These are phyloP conservation scores for Agrotis clavis DNA, from an alignment of 2,888 invertebrate species.

Conservation along the genomic window DNA sequence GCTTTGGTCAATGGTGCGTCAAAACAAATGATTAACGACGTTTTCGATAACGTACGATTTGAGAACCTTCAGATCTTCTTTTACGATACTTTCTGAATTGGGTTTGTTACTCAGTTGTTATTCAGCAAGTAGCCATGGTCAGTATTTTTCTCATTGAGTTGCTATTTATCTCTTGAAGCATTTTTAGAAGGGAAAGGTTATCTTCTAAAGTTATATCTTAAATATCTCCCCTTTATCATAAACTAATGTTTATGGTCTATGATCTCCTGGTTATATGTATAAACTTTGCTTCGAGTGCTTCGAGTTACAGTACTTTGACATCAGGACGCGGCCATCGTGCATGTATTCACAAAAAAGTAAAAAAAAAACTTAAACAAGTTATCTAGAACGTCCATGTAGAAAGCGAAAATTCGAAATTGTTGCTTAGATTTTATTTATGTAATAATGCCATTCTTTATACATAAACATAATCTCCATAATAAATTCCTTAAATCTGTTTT, in stretches of 20 bases:
- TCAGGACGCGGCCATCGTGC: background rate
- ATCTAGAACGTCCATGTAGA: constrained; percentile 20
- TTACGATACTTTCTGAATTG: background rate
- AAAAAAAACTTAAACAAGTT: background rate
- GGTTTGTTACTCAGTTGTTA: background rate
- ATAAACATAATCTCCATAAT: background rate
- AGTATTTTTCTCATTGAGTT: background rate
- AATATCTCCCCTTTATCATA: background rate
- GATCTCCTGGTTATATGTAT: no score
- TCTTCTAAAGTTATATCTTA: no score
- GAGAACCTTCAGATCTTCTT: background rate
- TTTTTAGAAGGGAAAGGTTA: background rate
- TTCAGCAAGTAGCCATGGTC: background rate
- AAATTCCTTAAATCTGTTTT: background rate
- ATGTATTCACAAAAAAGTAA: background rate
- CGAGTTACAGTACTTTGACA: background rate
- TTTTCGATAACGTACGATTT: constrained; percentile 27
- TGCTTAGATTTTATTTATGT: constrained; percentile 31
- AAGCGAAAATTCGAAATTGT: constrained; percentile 33
- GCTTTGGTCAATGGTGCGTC: constrained; percentile 20
- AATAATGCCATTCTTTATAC: constrained; percentile 32
- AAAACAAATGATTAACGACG: constrained; percentile 27
- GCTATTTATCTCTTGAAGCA: background rate
- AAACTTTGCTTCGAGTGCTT: background rate
- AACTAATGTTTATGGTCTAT: background rate